A percentile compares a stretch with the other conserved stretches of the same genome.
These are phyloP conservation scores for Drosophila santomea DNA, from an alignment of 1,140 invertebrate genomes.

Conservation along the genomic window DNA sequence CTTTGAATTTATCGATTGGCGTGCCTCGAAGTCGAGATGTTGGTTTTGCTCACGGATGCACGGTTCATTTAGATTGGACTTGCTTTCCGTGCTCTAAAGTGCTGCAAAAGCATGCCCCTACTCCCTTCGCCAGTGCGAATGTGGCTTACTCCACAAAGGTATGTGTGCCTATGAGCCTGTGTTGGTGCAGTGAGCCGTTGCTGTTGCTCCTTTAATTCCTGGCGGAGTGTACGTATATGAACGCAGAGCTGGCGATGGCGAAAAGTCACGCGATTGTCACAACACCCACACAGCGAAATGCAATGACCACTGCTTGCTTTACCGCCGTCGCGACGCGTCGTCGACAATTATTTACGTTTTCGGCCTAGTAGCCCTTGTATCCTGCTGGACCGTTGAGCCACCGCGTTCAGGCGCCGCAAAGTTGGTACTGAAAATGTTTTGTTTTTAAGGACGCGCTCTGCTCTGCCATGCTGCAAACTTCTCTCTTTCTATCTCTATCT, in stretches of 20 bases:
- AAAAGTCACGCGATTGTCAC: slow-evolving; percentile 67
- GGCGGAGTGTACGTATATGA: slow-evolving; percentile 10
- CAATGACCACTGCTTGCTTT: slow-evolving; percentile 12
- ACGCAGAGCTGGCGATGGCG: slow-evolving; percentile 13
- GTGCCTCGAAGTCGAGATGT: slow-evolving; percentile 23
- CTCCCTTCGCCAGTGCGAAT: background rate
- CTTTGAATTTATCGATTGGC: slow-evolving; percentile 72
- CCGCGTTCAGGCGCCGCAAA: slow-evolving; percentile 35
- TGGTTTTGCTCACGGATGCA: background rate
- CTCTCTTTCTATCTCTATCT: background rate
- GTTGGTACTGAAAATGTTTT: slow-evolving; percentile 61
- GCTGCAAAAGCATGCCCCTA: slow-evolving; percentile 14
- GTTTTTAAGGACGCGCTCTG: background rate
- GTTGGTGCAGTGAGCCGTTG: too few relatives aligned
- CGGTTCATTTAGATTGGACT: slow-evolving; percentile 65
- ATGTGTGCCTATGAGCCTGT: too few relatives aligned
- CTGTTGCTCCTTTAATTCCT: slow-evolving; percentile 31
- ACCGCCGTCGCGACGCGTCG: slow-evolving; percentile 5
- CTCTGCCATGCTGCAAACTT: background rate
- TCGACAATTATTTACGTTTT: slow-evolving; percentile 32
- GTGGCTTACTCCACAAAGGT: background rate
- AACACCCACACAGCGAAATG: slow-evolving; percentile 27
- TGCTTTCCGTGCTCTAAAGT: slow-evolving; percentile 23
- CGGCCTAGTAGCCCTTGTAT: background rate
- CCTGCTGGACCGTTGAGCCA: slow-evolving; percentile 6